These are phyloP conservation scores for Petrolisthes manimaculis DNA, from an alignment of 2,888 invertebrate genomes.

Conservation along the genomic window DNA sequence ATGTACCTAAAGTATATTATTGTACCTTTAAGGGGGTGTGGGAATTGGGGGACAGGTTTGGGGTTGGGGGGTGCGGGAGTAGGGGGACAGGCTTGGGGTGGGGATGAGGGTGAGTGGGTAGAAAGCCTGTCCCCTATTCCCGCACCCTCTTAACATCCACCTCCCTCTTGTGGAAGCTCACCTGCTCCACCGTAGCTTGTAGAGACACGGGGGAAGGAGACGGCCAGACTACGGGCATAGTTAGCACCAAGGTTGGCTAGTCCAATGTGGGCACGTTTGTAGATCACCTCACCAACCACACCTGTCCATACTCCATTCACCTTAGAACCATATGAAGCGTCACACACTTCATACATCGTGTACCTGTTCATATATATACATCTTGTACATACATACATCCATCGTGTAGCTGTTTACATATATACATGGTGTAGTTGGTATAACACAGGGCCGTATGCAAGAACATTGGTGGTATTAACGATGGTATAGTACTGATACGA, in stretches of 20 bases:
- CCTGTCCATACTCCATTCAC: slow-evolving; percentile 55
- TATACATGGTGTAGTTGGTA: no score
- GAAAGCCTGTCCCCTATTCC: no score
- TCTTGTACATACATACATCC: background rate
- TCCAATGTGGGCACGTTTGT: slow-evolving; percentile 54
- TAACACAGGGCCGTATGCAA: no score
- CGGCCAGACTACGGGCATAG: slow-evolving; percentile 33
- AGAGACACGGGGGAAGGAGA: slow-evolving; percentile 56
- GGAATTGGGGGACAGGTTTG: no score
- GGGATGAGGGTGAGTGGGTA: no score
- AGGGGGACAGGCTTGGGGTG: no score
- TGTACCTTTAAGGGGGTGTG: no score
- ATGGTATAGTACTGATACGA: no score
- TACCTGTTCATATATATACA: slow-evolving; percentile 29
- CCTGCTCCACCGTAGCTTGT: slow-evolving; percentile 62
- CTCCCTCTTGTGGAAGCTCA: background rate
- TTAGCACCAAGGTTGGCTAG: slow-evolving; percentile 60
- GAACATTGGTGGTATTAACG: no score
- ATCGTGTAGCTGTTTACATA: slow-evolving; percentile 34
- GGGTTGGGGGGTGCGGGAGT: no score
- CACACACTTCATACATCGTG: slow-evolving; percentile 56
- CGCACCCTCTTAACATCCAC: no score
- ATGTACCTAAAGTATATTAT: no score
- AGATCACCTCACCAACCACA: slow-evolving; percentile 56
- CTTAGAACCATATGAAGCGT: slow-evolving; percentile 47